Evolutionary conservation across 2,888 invertebrate genomes (phyloP).

Genomic region (Apotomis turbidana): DNA sequence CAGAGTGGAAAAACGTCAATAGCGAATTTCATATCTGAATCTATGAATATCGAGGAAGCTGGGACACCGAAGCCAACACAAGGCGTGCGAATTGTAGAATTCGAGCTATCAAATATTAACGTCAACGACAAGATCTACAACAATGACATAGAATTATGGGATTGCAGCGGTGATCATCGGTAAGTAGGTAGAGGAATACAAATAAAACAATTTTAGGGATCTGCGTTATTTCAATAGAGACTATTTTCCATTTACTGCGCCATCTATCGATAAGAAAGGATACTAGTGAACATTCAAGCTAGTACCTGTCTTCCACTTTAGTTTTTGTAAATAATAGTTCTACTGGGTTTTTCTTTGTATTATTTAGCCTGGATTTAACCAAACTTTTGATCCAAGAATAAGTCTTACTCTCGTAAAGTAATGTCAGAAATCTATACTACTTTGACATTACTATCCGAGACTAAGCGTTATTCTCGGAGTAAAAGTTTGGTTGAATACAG

Average conservation of each 20-base stretch:
- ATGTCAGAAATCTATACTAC: too few species aligned
- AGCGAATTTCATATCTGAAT: constrained; percentile 88
- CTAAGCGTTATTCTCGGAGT: too few species aligned
- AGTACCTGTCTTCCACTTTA: neutral
- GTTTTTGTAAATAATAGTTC: too few species aligned
- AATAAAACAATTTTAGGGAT: too few species aligned
- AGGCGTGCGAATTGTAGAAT: constrained; percentile 90
- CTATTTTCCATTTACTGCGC: neutral
- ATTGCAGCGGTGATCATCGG: constrained; percentile 90
- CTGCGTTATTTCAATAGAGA: too few species aligned
- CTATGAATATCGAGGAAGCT: constrained; percentile 84
- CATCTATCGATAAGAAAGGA: neutral
- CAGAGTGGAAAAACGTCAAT: constrained; percentile 89
- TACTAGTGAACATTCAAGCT: neutral
- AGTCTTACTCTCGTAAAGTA: too few species aligned
- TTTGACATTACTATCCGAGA: too few species aligned
- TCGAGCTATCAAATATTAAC: constrained; percentile 86
- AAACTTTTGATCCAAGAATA: too few species aligned
- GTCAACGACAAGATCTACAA: constrained; percentile 83
- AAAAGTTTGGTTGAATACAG: too few species aligned
- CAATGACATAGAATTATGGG: constrained; percentile 91
- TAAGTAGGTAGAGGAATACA: constrained; percentile 55
- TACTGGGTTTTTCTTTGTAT: too few species aligned
- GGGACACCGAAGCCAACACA: constrained; percentile 87
- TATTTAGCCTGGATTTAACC: too few species aligned